These are phyloP conservation scores for Meloidogyne exigua DNA, from an alignment of 1,140 invertebrate genomes.

Conservation along the genomic window DNA sequence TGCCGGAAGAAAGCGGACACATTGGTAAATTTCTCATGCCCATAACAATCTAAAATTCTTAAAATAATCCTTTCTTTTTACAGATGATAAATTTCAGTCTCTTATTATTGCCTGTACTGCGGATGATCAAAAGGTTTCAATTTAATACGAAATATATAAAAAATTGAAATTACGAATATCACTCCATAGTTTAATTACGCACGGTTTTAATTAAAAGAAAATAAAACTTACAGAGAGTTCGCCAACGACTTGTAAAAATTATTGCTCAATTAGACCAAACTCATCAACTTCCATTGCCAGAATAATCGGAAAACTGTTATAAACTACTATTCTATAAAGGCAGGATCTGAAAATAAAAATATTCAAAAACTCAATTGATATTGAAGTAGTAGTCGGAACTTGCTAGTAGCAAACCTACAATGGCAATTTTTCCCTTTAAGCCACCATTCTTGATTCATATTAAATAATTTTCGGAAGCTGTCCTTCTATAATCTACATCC, in stretches of 20 bases:
- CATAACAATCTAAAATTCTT: neutral
- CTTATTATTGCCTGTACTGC: constrained; percentile 18
- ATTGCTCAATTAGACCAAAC: neutral
- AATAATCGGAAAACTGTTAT: neutral
- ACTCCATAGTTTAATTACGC: too few species aligned
- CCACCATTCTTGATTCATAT: too few species aligned
- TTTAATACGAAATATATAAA: too few species aligned
- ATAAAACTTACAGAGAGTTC: neutral
- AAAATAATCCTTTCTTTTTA: neutral
- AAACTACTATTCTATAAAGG: too few species aligned
- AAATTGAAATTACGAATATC: neutral
- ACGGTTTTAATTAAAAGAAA: neutral
- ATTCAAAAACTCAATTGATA: too few species aligned
- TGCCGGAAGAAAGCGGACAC: constrained; percentile 9
- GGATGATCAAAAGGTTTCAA: constrained; percentile 22
- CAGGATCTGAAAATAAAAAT: too few species aligned
- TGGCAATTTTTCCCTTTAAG: too few species aligned
- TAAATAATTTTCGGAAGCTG: too few species aligned
- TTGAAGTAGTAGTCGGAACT: too few species aligned
- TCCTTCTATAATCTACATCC: too few species aligned
- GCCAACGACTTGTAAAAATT: neutral
- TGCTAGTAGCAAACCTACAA: too few species aligned
- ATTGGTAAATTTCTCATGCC: constrained; percentile 1
- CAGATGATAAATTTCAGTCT: constrained; percentile 28
- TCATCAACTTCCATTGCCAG: neutral